Conservation (phyloP, 2,888 invertebrate genomes). For the Cataglyphis altisquamis region DNA sequence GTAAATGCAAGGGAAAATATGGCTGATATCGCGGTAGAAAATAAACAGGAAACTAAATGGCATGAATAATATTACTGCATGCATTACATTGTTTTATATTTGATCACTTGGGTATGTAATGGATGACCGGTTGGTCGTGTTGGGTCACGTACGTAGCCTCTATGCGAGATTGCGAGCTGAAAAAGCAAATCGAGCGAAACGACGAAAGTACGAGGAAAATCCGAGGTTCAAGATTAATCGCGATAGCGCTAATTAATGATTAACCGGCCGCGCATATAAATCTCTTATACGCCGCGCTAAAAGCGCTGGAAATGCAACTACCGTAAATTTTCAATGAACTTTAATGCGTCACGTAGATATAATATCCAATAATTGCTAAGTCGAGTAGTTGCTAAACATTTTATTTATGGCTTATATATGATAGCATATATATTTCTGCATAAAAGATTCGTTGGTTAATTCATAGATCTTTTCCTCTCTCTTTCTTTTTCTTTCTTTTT, state of each 20-base stretch:
- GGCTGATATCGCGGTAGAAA: background rate
- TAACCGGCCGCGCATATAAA: constrained; percentile 45
- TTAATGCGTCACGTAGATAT: constrained; percentile 50
- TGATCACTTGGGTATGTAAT: constrained; percentile 19
- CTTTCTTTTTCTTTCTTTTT: background rate
- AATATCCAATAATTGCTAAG: constrained; percentile 44
- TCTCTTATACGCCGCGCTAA: constrained; percentile 20
- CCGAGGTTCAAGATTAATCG: constrained; percentile 39
- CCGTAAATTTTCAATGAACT: constrained; percentile 45
- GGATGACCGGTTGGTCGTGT: constrained; percentile 31
- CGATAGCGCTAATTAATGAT: constrained; percentile 55
- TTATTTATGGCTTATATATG: constrained; percentile 6
- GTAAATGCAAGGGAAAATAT: background rate
- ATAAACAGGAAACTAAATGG: background rate
- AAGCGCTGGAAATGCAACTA: constrained; percentile 29
- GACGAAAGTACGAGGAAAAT: constrained; percentile 28
- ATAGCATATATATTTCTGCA: constrained; percentile 39
- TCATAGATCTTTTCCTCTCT: background rate
- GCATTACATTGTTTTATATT: constrained; percentile 37
- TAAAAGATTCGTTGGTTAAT: constrained; percentile 2
- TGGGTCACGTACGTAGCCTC: constrained; percentile 35
- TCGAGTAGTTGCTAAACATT: constrained; percentile 38
- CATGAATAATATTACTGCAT: background rate
- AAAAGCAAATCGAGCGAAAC: constrained; percentile 34
- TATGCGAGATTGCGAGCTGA: constrained; percentile 25